Base-by-base conservation (phyloP, 2,888 invertebrate genomes). In the Loripinus fragilis region DNA sequence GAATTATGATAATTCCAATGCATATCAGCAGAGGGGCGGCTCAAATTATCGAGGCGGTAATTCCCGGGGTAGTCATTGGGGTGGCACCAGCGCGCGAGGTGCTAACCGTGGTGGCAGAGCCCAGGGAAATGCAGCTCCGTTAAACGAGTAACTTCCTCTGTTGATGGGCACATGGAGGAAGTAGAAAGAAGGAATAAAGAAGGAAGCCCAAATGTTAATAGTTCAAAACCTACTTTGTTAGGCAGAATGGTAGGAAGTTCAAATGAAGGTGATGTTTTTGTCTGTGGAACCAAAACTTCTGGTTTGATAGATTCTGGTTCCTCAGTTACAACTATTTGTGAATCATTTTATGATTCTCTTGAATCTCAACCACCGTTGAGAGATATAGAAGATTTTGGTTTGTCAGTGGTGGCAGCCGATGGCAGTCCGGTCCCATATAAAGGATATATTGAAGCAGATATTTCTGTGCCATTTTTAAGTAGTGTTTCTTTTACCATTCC, bases 291-390 rank as follows among this genome's bases (percentile, higher is more conserved):
- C 38, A 35, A 67, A n/a, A 67, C 67, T 15, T 23, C n/a, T 1
- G 67, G 38, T 5, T 41, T 67, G 25, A 35, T 67, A 23, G 67
- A 67, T n/a, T 25, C 67, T 42, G 67, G 67, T 10, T 67, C 67
- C 10, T 41, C 42, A 42, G 42, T 67, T 17, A 41, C 67, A 42
- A 41, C 28, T 23, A 28, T 69, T 45, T 50, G 52, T 20, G 52
- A 70, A n/a, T 70, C 70, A 33, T 70, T 70, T n/a, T 70, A 70
- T n/a, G 28, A 52, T n/a, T 41, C 35, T 20, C 10, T 70, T n/a
- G 3, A 35, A 23, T 48, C 68, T 28, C 20, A 17, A 48, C 68
- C 68, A 30, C 30, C 38, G 30, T 30, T 70, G 33, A 0, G 1
- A 2, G 52, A 42, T 35, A 50, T 52, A 12, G 10, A 10, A 41